Conservation (phyloP, 2,888 invertebrate genomes). For the Hemistola chrysoprasaria region DNA sequence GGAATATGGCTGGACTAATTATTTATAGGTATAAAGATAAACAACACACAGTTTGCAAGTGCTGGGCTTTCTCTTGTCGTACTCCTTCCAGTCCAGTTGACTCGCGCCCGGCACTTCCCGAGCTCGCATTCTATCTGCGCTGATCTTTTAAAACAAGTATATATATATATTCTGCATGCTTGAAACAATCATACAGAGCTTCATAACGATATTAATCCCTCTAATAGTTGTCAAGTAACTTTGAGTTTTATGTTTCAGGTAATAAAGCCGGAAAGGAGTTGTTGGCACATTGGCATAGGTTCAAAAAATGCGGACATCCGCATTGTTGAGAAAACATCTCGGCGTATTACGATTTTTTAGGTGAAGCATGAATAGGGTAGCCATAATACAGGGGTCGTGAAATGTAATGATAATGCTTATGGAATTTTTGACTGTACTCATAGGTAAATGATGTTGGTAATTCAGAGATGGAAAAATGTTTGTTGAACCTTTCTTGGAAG, state of each 20-base stretch:
- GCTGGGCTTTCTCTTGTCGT: too few species aligned
- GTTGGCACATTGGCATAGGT: constrained; percentile 19
- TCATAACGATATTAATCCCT: constrained; percentile 7
- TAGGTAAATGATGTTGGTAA: too few species aligned
- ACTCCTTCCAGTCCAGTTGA: too few species aligned
- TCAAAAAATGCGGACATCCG: constrained; percentile 25
- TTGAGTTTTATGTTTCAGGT: constrained; percentile 11
- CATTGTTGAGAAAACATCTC: constrained; percentile 21
- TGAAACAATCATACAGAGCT: constrained; percentile 6
- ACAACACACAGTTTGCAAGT: too few species aligned
- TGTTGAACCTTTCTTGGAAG: too few species aligned
- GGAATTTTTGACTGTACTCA: background rate
- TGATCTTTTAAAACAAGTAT: too few species aligned
- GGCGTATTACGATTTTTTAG: constrained; percentile 18
- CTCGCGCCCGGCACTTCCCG: too few species aligned
- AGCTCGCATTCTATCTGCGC: too few species aligned
- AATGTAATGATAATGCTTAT: background rate
- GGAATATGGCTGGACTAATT: too few species aligned
- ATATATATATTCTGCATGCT: background rate
- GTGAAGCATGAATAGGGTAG: constrained; percentile 8
- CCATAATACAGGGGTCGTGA: constrained; percentile 1
- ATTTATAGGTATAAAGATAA: too few species aligned
- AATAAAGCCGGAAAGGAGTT: constrained; percentile 5
- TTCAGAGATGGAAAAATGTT: too few species aligned
- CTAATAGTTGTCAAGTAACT: constrained; percentile 3